Evolutionary conservation across 2,797 vertebrate genomes (phyloP).

Genomic region (Diglossa cyanea): DNA sequence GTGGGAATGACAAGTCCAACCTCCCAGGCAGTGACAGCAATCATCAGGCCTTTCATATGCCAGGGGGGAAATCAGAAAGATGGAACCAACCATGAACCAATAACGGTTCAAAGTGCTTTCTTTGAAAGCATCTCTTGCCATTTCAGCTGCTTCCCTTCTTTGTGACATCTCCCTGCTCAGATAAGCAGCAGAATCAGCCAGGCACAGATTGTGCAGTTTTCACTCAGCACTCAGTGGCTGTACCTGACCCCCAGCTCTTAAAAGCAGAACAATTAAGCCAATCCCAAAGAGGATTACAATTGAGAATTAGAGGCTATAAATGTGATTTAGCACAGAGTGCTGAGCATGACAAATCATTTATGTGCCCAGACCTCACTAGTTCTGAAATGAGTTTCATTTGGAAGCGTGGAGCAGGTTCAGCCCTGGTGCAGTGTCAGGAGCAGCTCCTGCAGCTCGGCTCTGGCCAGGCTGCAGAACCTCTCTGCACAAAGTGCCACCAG

Average conservation of each 20-base stretch:
- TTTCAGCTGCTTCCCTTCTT: not conserved
- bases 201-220: not conserved
- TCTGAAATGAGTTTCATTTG: not conserved
- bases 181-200: not conserved
- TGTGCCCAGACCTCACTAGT: not conserved
- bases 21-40: not conserved
- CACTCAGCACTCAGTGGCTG: not conserved
- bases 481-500: not conserved
- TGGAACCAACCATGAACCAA: not conserved
- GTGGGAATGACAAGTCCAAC: not conserved
- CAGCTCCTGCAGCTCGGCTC: not conserved
- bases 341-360: constrained; percentile 35
- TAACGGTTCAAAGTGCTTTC: not conserved
- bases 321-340: constrained; percentile 34
- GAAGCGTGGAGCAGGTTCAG: not conserved
- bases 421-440: not conserved
- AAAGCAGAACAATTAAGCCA: not conserved
- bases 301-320: constrained; percentile 40
- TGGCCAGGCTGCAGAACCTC: not conserved
- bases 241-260: not conserved
- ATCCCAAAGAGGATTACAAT: constrained; percentile 26
- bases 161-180: not conserved
- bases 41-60: not conserved
- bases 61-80: not conserved
- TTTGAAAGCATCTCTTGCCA: not conserved